Base-by-base conservation (phyloP, 2,113 vertebrate species). In the Ageneiosus marmoratus region DNA sequence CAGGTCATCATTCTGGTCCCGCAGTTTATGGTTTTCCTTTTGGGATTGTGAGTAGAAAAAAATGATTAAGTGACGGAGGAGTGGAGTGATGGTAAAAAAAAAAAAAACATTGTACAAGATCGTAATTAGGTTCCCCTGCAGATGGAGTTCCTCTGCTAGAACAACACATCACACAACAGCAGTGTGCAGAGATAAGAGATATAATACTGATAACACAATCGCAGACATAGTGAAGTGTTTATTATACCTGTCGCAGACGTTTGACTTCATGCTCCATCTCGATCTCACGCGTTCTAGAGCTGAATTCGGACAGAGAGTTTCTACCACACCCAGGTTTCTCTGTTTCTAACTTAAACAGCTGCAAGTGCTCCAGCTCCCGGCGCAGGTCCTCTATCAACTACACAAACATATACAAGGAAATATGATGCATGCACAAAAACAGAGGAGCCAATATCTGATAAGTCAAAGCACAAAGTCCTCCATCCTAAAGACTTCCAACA, bases 1-100 rank as follows among this genome's bases (percentile, higher is more conserved):
- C 82, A 99, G 92, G 90, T 99, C 98, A 1, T 99, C 98, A 0
- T 99, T 99, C 92, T 99, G 97, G 87, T 99, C 97, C 63, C 95
- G 92, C 60, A 99, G 95, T 88, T 98, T 99, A 69, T 96, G 92
- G 87, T 99, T 99, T 89, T 99, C 97, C 98, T 99, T 24, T 29
- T 0, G 7, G 10, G 16, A 0, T 4, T 16, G 10, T n/a, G 62
- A 69, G 10, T 5, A 41, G 27, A 9, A 27, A 48, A 4, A 58
- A 53, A 18, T 50, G 22, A 7, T 16, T 11, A 65, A 41, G 41
- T 18, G 24, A 77, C 24, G 18, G 2, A 34, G 1, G 24, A n/a
- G n/a, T n/a, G n/a, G n/a, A 41, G 37, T 41, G 37, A 41, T 41
- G 5, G 37, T 5, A 41, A 41, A 41, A 41, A 41, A 41, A 5